Evolutionary conservation across 2,113 vertebrate genomes (phyloP).

Genomic region (Silurus glanis): DNA sequence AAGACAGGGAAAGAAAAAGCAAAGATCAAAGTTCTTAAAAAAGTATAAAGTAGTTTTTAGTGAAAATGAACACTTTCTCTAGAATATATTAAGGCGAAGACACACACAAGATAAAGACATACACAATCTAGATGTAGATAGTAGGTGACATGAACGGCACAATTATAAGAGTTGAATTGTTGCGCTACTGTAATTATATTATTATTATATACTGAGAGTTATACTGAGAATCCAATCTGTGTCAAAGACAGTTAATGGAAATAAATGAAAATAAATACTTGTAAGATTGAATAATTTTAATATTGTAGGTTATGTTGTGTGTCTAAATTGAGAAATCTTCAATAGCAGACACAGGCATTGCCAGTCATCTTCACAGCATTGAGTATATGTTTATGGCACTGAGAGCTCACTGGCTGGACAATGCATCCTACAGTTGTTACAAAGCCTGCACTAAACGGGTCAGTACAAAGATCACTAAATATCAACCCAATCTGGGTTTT

Average conservation of each 20-base stretch:
- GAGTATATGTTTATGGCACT: background rate
- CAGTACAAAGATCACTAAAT: background rate
- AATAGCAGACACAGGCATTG: background rate
- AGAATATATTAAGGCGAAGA: background rate
- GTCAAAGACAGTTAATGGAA: background rate
- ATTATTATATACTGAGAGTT: too few species aligned
- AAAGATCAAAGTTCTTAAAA: background rate
- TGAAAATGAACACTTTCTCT: background rate
- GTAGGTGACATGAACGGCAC: background rate
- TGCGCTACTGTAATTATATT: background rate
- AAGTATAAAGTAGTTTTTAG: background rate
- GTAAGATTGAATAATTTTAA: background rate
- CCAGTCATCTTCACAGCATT: background rate
- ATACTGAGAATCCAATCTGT: too few species aligned
- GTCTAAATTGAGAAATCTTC: too few species aligned
- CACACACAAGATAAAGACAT: too few species aligned
- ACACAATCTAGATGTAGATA: background rate
- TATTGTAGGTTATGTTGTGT: background rate
- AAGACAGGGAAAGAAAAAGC: background rate
- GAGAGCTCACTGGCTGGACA: background rate
- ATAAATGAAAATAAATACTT: background rate
- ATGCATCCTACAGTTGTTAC: background rate
- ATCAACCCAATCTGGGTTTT: background rate
- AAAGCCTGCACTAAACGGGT: background rate
- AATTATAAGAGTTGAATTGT: background rate